phyloP scores from a whole-genome alignment of 2,113 vertebrate genomes.

The Butastur rufipennis region DNA sequence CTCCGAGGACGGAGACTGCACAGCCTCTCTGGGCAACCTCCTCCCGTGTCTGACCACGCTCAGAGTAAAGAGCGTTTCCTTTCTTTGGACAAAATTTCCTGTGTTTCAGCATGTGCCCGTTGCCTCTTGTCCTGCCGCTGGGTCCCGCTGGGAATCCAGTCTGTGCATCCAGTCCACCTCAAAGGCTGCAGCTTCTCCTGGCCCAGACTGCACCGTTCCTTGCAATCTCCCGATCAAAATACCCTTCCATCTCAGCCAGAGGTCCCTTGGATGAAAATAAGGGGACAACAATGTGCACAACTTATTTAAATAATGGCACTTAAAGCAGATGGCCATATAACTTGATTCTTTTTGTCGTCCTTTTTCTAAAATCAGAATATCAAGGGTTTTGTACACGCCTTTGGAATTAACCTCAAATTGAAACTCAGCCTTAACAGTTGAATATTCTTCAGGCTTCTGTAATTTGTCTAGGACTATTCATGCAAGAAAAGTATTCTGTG shows the following conservation, averaged over 20 bases:
- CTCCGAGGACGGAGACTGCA: not conserved
- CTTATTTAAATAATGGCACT: not conserved
- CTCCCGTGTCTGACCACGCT: not conserved
- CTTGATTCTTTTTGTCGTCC: not conserved
- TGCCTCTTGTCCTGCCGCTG: not conserved
- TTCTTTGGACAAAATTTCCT: not conserved
- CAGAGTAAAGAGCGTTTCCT: not conserved
- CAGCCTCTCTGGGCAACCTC: not conserved
- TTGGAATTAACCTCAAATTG: not conserved
- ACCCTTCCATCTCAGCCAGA: not conserved
- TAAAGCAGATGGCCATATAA: not conserved
- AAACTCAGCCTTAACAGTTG: not conserved
- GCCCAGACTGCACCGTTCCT: not conserved
- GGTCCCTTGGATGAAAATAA: not conserved
- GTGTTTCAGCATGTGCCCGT: not conserved
- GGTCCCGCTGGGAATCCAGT: not conserved
- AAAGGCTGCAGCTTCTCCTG: not conserved
- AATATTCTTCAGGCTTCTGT: not conserved
- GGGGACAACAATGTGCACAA: not conserved
- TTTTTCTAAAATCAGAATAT: not conserved
- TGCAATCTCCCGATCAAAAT: not conserved
- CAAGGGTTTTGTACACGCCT: accelerated
- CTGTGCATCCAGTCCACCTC: not conserved
- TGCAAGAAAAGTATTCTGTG: not conserved
- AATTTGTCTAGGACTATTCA: not conserved